These are phyloP conservation scores for Oreotrochilus melanogaster DNA, from an alignment of 2,113 vertebrate species.

Conservation along the genomic window DNA sequence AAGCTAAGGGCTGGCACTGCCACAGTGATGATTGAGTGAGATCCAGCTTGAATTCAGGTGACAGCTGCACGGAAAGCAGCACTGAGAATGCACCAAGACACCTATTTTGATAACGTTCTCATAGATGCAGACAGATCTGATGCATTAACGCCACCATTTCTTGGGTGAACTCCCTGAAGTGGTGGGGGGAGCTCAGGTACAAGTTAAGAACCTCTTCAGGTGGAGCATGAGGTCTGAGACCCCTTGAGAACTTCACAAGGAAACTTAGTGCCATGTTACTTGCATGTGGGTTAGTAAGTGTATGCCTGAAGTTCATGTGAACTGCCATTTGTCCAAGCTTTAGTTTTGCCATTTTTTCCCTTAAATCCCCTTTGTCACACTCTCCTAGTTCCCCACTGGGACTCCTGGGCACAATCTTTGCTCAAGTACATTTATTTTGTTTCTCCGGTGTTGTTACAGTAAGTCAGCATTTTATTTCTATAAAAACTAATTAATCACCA, in stretches of 20 bases:
- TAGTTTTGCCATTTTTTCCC: not conserved
- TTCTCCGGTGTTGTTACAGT: not conserved
- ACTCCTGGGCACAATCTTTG: not conserved
- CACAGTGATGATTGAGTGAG: accelerated
- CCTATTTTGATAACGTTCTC: not conserved
- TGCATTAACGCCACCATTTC: not conserved
- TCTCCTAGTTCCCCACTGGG: not conserved
- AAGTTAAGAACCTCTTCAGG: not conserved
- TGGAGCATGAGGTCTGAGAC: not conserved
- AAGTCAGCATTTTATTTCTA: not conserved
- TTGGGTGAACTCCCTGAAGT: not conserved
- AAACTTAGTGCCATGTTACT: not conserved
- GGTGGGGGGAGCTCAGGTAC: not conserved
- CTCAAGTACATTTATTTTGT: not conserved
- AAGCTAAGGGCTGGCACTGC: not conserved
- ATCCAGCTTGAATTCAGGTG: not conserved
- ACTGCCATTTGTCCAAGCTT: not conserved
- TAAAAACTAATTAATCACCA: not conserved
- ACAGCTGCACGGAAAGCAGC: not conserved
- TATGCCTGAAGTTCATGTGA: not conserved
- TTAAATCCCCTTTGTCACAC: not conserved
- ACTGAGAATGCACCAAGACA: not conserved
- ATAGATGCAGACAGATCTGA: not conserved
- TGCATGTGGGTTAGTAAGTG: not conserved
- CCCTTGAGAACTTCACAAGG: accelerated